A percentile compares a stretch with the other conserved stretches of the same genome.
These are phyloP conservation scores for Acanthopleura granulata DNA, from an alignment of 2,888 invertebrate genomes.

Conservation along the genomic window DNA sequence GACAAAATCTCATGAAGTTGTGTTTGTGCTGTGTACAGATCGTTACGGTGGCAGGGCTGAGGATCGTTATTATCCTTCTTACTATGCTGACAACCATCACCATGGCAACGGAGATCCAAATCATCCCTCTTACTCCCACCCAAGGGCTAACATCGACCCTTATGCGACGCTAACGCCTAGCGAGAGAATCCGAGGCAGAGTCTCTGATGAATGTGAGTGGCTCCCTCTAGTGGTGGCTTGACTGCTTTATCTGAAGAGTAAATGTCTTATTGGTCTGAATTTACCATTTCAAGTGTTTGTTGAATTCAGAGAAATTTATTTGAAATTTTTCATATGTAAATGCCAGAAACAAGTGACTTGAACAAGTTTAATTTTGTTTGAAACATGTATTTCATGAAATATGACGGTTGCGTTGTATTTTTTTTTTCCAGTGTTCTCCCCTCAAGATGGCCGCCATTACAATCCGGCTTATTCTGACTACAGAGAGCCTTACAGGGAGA, in stretches of 20 bases:
- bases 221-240: too few relatives aligned
- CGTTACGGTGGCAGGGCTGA: conserved; percentile 46
- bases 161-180: conserved; percentile 66
- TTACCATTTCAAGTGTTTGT: too few relatives aligned
- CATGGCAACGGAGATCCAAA: conserved; percentile 70
- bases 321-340: too few relatives aligned
- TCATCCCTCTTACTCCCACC: conserved; percentile 45
- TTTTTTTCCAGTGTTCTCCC: neutral
- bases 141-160: conserved; percentile 60
- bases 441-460: conserved; percentile 11
- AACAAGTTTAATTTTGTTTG: neutral
- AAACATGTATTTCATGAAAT: too few relatives aligned
- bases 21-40: conserved; percentile 27
- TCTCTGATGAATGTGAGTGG: conserved; percentile 39
- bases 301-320: too few relatives aligned
- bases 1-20: neutral
- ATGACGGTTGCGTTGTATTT: neutral
- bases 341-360: too few relatives aligned
- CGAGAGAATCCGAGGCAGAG: conserved; percentile 52
- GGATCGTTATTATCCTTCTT: conserved; percentile 61
- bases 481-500: conserved; percentile 18
- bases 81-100: conserved; percentile 53
- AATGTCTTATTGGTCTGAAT: too few relatives aligned
- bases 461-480: conserved; percentile 29
- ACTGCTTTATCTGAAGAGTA: too few relatives aligned